Evolutionary conservation across 1,140 invertebrate species (phyloP).

Genomic region (Copidosoma floridanum): DNA sequence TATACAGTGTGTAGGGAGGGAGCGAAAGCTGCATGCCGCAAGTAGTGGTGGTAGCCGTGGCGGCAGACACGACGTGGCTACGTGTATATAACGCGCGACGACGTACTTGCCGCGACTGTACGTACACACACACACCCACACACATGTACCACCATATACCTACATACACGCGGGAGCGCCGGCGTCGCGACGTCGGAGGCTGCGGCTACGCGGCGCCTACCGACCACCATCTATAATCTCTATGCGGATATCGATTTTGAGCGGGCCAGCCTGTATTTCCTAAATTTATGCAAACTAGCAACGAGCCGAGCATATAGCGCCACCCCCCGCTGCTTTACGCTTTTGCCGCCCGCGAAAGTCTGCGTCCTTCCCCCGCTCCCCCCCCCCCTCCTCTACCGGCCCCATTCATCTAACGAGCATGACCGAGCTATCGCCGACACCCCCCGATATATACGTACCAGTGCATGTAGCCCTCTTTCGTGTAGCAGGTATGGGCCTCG

Average conservation of each 20-base stretch:
- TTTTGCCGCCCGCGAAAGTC: no score
- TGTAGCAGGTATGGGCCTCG: no score
- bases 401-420: conserved; percentile 52
- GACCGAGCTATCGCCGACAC: conserved; percentile 38
- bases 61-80: no score
- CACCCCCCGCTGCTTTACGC: not conserved
- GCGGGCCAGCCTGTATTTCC: conserved; percentile 53
- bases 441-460: not conserved
- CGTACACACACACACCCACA: conserved; percentile 28
- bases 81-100: no score
- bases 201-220: conserved; percentile 59
- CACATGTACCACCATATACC: conserved; percentile 26
- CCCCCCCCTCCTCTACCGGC: conserved; percentile 37
- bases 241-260: conserved; percentile 58
- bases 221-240: conserved; percentile 60
- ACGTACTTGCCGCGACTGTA: no score
- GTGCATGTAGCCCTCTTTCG: no score
- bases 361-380: no score
- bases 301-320: no score
- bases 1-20: no score
- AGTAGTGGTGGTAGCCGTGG: no score
- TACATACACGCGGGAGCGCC: not conserved
- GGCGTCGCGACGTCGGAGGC: conserved; percentile 57
- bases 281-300: conserved; percentile 59
- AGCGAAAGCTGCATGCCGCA: no score